Evolutionary conservation across 1,140 invertebrate species (phyloP), one percentile per base, ranked within the genome.

Genomic region (Daktulosphaira vitifoliae): DNA sequence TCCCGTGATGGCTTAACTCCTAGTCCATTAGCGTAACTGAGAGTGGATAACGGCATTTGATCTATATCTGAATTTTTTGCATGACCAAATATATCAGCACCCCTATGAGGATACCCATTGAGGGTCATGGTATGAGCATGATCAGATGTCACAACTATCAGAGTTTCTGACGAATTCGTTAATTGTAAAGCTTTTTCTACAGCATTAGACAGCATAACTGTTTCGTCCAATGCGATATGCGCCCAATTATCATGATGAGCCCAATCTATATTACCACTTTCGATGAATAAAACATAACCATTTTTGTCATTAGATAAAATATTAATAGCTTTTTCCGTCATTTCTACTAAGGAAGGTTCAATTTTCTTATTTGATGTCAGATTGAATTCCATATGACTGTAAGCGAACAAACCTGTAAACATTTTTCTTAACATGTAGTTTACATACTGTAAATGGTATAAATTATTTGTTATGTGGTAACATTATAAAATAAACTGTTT

Each of bases 271-370:
- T 69, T 69, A 11, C 75, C 75, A 75, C 82, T 85, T 80, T 87
- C 85, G 25, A 85, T 80, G 70, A 86, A 84, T 1, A 87, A 72
- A 66, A 85, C 82, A 68, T 75, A 87, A 8, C 90, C 90, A 33
- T 86, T 81, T 0, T 75, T 62, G 70, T 86, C 83, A 56, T 81
- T 83, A 1, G 78, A 77, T 3, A 94, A 74, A 3, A 92, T 77
- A 68, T 85, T 77, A n/a, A 95, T 85, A 0, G 90, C 90, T 33
- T 83, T 80, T 68, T 80, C 75, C 0, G 87, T 88, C 89, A 94
- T 92, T 74, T 93, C 87, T 18, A 78, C 79, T 1, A 95, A 73
- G 2, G 80, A 80, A 0, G 85, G 85, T 42, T 86, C 79, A 1
- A 29, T 20, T 1, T 23, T 22, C 23, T 44, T 33, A 8, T 65